These are phyloP conservation scores for Lepidonotus clava DNA, from an alignment of 2,888 invertebrate species.

Conservation along the genomic window DNA sequence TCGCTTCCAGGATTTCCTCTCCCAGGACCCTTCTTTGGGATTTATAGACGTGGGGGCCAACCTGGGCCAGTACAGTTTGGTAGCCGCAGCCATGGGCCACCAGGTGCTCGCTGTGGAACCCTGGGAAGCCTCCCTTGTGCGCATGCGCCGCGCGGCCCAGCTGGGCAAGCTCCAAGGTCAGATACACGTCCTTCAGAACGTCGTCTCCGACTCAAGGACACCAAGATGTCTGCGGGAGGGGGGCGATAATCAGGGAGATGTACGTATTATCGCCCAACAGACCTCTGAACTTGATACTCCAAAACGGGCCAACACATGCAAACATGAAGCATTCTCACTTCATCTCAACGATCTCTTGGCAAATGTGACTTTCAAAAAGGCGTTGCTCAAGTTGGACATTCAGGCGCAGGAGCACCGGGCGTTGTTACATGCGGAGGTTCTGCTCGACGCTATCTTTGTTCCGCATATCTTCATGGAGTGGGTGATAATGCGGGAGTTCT, in stretches of 20 bases:
- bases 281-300: too few relatives aligned
- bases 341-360: conserved; percentile 62
- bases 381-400: conserved; percentile 55
- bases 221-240: conserved; percentile 54
- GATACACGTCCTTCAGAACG: conserved; percentile 58
- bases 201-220: conserved; percentile 61
- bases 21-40: conserved; percentile 55
- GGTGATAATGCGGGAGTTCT: conserved; percentile 59
- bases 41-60: conserved; percentile 66
- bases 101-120: conserved; percentile 66
- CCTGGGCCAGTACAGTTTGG: conserved; percentile 64
- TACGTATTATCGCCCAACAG: conserved; percentile 43
- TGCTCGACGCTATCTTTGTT: conserved; percentile 60
- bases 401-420: conserved; percentile 62
- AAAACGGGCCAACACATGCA: not conserved
- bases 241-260: conserved; percentile 65
- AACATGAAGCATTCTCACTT: conserved; percentile 60
- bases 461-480: conserved; percentile 68
- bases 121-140: conserved; percentile 44
- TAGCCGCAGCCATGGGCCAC: conserved; percentile 64
- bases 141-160: conserved; percentile 57
- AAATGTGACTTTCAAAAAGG: conserved; percentile 48
- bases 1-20: conserved; percentile 1
- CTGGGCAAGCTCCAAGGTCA: not conserved
- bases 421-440: conserved; percentile 58